Base-by-base conservation (phyloP, 2,797 vertebrate species). In the Notolepis coatsorum region DNA sequence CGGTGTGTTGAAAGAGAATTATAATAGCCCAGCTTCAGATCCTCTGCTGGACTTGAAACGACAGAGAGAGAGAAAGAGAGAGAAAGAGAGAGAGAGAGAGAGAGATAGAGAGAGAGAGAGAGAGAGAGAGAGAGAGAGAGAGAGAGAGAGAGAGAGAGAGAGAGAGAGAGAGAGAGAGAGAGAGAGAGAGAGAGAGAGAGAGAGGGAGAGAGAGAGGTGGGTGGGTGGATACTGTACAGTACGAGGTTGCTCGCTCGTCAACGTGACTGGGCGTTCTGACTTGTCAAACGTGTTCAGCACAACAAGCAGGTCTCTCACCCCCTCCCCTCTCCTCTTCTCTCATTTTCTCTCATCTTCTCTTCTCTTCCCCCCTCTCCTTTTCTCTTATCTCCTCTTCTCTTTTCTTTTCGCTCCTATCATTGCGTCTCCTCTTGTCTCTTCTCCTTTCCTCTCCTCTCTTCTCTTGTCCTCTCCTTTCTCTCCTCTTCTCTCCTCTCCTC, bases 221-320 rank as follows among this genome's bases (percentile, higher is more conserved):
- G n/a, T 21, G 54, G 28, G 42, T 49, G 42, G 39, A 53, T 23
- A 41, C 13, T 53, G 50, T 55, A 25, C 55, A 72, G 75, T 49
- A 13, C 6, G 24, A 47, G 23, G 3, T 4, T 49, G n/a, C 8
- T 71, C 57, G 13, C 46, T 71, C 23, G 6, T 75, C 62, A 57
- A 12, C 37, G 30, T 59, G 46, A 54, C 7, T 13, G n/a, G 20
- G 47, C 18, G 18, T 51, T 60, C 63, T 66, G 39, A 69, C 75
- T 67, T 68, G 65, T 74, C 59, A 61, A 69, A 75, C 24, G 24
- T 41, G 39, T 68, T 72, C 61, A 56, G 59, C 45, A 3, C 57
- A 62, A 52, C 47, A 21, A 59, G 38, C 72, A 47, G 57, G 38
- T 58, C 68, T 73, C 73, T 80, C 67, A 66, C 65, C 35, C 73